Conservation (phyloP, 23 tunicate genomes). For the Oikopleura dioica region DNA sequence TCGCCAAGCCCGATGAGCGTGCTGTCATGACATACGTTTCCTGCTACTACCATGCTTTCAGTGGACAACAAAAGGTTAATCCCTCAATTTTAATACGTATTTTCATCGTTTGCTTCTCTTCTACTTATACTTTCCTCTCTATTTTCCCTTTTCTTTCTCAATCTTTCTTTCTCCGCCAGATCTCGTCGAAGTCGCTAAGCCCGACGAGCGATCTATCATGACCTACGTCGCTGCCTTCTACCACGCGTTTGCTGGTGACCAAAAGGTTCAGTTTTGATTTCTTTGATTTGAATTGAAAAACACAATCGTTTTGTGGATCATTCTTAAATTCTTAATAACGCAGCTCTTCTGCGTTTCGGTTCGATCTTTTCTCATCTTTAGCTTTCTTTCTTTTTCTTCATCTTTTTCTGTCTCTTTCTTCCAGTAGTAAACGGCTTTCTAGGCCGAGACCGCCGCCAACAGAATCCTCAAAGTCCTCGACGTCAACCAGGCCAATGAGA, state of each 20-base stretch:
- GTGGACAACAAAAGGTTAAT: conserved; percentile 88
- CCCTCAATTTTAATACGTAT: neutral
- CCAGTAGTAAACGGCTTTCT: neutral
- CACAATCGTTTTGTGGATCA: neutral
- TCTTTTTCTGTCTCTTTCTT: neutral
- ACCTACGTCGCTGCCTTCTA: conserved; percentile 99
- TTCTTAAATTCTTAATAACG: neutral
- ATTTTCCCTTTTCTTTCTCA: conserved; percentile 7
- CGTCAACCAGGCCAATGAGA: conserved; percentile 92
- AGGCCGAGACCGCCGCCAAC: conserved; percentile 99
- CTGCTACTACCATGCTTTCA: conserved; percentile 95
- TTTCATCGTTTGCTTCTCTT: conserved; percentile 12
- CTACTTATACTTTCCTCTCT: neutral
- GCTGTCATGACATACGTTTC: conserved; percentile 99
- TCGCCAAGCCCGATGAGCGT: conserved; percentile 91
- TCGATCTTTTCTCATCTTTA: neutral
- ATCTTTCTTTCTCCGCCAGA: conserved; percentile 26
- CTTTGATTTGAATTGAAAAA: neutral
- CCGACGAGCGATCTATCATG: conserved; percentile 96
- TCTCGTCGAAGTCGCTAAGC: conserved; percentile 69
- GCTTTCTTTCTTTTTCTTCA: neutral
- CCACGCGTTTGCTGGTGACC: conserved; percentile 94
- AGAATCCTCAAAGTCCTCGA: conserved; percentile 88
- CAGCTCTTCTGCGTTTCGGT: neutral
- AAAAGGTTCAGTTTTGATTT: conserved; percentile 31